phyloP scores from a whole-genome alignment of 2,888 invertebrate species.

The Eristalinus sepulchralis region DNA sequence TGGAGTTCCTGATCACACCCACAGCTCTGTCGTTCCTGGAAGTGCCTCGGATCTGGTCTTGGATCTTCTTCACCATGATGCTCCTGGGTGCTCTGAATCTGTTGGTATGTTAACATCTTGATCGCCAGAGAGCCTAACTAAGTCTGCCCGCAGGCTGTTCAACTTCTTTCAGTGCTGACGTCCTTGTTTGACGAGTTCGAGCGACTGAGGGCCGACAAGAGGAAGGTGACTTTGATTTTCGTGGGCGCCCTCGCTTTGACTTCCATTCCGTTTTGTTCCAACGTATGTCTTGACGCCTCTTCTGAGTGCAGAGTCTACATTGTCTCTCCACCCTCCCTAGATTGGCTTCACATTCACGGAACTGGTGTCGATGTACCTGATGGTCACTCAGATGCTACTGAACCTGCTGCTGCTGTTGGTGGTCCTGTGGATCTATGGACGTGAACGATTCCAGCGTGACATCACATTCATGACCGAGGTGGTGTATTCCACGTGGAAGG shows the following conservation, averaged over 20 bases:
- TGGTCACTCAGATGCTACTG: slow-evolving; percentile 87
- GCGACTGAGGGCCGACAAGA: slow-evolving; percentile 73
- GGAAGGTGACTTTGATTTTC: not conserved
- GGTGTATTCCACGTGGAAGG: slow-evolving; percentile 48
- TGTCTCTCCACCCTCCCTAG: slow-evolving; percentile 69
- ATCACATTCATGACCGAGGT: slow-evolving; percentile 58
- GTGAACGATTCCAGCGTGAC: slow-evolving; percentile 65
- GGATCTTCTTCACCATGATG: slow-evolving; percentile 89
- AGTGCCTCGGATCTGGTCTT: slow-evolving; percentile 88
- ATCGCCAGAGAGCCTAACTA: no score
- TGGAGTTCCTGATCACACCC: slow-evolving; percentile 75
- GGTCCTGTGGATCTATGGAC: slow-evolving; percentile 68
- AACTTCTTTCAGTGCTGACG: slow-evolving; percentile 75
- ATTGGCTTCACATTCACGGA: slow-evolving; percentile 73
- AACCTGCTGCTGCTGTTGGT: slow-evolving; percentile 79
- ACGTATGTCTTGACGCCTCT: slow-evolving; percentile 10
- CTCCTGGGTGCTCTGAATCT: slow-evolving; percentile 87
- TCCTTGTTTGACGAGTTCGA: slow-evolving; percentile 78
- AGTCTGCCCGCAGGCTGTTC: slow-evolving; percentile 74
- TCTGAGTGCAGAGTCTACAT: not conserved
- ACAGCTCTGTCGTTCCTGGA: slow-evolving; percentile 73
- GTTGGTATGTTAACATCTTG: slow-evolving; percentile 84
- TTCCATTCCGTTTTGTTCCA: slow-evolving; percentile 41
- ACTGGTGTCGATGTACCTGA: slow-evolving; percentile 71
- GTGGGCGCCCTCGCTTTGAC: not conserved